phyloP scores from a whole-genome alignment of 2,888 invertebrate genomes.

The Pterostichus madidus region DNA sequence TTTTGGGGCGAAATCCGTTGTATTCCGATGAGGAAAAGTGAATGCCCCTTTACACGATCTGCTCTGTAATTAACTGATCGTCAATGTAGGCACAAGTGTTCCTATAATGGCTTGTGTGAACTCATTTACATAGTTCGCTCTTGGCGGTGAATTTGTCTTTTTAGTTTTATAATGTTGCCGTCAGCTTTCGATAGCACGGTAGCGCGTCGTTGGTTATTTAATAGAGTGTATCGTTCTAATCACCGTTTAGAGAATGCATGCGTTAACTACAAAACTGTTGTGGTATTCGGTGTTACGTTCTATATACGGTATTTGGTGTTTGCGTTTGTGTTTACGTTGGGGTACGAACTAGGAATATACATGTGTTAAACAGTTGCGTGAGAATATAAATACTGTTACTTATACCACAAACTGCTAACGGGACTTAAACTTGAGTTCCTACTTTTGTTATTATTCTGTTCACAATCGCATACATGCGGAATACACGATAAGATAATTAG shows the following conservation, averaged over 20 bases:
- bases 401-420: constrained; percentile 28
- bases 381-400: constrained; percentile 29
- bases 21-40: background rate
- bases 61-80: constrained; percentile 60
- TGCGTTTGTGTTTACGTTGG: background rate
- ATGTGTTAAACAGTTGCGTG: constrained; percentile 37
- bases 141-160: constrained; percentile 35
- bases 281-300: background rate
- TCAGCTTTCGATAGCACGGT: constrained; percentile 1
- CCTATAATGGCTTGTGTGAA: constrained; percentile 60
- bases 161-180: constrained; percentile 47
- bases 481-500: background rate
- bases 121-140: constrained; percentile 53
- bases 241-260: constrained; percentile 36
- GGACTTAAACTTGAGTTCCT: constrained; percentile 29
- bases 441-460: constrained; percentile 23
- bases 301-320: constrained; percentile 12
- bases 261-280: constrained; percentile 46
- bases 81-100: constrained; percentile 61
- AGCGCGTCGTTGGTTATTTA: constrained; percentile 38
- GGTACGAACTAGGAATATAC: background rate
- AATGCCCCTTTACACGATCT: constrained; percentile 37
- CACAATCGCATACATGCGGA: constrained; percentile 25
- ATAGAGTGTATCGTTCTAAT: constrained; percentile 39
- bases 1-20: constrained; percentile 3